Conservation (phyloP, 2,113 vertebrate species). For the Ceyx melanurus region DNA sequence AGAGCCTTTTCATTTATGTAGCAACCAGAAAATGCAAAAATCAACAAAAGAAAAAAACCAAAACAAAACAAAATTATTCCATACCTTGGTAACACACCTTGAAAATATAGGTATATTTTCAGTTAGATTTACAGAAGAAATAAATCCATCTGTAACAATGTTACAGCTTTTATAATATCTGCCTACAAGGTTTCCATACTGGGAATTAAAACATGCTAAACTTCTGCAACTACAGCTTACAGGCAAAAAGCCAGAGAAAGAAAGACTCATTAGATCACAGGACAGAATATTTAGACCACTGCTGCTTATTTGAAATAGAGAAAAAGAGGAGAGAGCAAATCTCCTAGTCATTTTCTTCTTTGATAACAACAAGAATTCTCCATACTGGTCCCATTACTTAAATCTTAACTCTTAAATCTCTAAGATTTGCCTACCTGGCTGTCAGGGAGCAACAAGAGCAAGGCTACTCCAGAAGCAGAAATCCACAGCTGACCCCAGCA, state of each 20-base stretch:
- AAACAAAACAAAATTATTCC: fast-evolving
- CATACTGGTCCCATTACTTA: not conserved
- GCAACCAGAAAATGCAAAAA: not conserved
- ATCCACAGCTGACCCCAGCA: fast-evolving
- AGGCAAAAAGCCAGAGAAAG: not conserved
- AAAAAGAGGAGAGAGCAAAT: not conserved
- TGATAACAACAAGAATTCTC: not conserved
- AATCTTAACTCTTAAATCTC: not conserved
- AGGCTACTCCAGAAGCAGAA: not conserved
- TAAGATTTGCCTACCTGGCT: not conserved
- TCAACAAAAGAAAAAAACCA: not conserved
- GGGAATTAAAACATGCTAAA: not conserved
- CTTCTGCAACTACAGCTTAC: not conserved
- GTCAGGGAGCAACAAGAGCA: not conserved
- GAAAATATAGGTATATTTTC: not conserved
- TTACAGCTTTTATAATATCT: fast-evolving
- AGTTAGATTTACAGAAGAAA: not conserved
- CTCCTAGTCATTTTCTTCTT: not conserved
- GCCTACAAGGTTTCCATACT: fast-evolving
- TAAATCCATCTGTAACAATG: fast-evolving
- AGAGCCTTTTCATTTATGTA: not conserved
- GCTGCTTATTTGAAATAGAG: not conserved
- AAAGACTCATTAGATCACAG: not conserved
- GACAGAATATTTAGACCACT: not conserved
- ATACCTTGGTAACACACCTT: fast-evolving